These are phyloP conservation scores for Lamellibrachia columna DNA, from an alignment of 2,888 invertebrate genomes.

Conservation along the genomic window DNA sequence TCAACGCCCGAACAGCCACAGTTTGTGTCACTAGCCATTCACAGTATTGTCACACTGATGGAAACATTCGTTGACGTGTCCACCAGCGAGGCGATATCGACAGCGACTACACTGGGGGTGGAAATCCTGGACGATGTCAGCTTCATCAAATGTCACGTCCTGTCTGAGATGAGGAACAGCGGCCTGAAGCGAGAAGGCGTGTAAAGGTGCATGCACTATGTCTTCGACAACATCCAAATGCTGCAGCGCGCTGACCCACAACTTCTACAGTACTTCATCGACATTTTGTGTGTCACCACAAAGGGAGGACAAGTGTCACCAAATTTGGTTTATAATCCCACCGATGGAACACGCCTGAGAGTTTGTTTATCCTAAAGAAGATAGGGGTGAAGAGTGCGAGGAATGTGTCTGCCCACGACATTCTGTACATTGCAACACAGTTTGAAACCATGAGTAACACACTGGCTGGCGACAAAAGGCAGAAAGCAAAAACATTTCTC, in stretches of 20 bases:
- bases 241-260: constrained; percentile 31
- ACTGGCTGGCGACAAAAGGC: too few species aligned
- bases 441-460: constrained; percentile 18
- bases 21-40: constrained; percentile 32
- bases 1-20: neutral
- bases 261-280: constrained; percentile 27
- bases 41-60: neutral
- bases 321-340: constrained; percentile 44
- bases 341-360: constrained; percentile 23
- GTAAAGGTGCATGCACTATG: constrained; percentile 28
- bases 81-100: neutral
- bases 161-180: constrained; percentile 29
- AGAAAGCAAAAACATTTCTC: constrained; percentile 28
- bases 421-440: constrained; percentile 36
- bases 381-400: constrained; percentile 41
- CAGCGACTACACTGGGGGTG: constrained; percentile 34
- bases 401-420: constrained; percentile 36
- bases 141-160: constrained; percentile 29
- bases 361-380: constrained; percentile 36
- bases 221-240: constrained; percentile 35
- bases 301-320: constrained; percentile 26
- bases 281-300: constrained; percentile 39
- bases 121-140: constrained; percentile 25
- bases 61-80: neutral
- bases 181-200: constrained; percentile 1